Evolutionary conservation across 2,797 vertebrate genomes (phyloP), one percentile per base, ranked within the genome.

Genomic region (Phrynocephalus vlangalii): DNA sequence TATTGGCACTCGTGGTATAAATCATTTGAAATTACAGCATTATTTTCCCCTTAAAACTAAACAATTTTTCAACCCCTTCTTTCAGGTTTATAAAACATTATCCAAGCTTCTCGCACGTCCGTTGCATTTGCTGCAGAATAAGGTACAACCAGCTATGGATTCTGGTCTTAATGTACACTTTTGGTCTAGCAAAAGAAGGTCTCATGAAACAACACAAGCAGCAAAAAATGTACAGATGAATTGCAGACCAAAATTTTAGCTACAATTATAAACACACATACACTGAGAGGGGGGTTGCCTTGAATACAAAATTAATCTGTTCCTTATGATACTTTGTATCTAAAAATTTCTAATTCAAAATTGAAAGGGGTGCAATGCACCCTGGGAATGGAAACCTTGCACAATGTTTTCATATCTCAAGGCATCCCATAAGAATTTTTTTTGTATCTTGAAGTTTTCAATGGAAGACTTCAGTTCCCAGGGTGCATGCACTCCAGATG

Each of bases 1-100:
- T 78, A 30, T 20, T 75, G 52, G 28, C 15, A 71, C 33, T 22
- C 52, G 20, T 73, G 50, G 10, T 88, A 50, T 26, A 77, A 79
- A 83, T 82, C 82, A 28, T 13, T 76, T 73, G 84, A 10, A 78
- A 38, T 9, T 2, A 20, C 2, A 33, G 6, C 63, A 15, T 48
- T 0, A 30, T 33, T 88, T 77, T 79, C 44, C 63, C 15, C 56
- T 18, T 75, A 11, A 16, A 73, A 0, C n/a, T 92, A 48, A 84
- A 66, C 90, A 66, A 0, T 1, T 8, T 87, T 90, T 91, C 38
- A 75, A 1, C 83, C 13, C 2, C 8, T 88, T 6, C 93, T n/a
- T 95, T 33, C 96, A 99, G 99, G 99, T n/a, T 99, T 87, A 98
- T 99, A 96, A 99, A 96, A 98, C 98, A 0, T 96, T 99, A 13